phyloP scores from a whole-genome alignment of 2,797 vertebrate species.

The Pseudochirops corinnae region DNA sequence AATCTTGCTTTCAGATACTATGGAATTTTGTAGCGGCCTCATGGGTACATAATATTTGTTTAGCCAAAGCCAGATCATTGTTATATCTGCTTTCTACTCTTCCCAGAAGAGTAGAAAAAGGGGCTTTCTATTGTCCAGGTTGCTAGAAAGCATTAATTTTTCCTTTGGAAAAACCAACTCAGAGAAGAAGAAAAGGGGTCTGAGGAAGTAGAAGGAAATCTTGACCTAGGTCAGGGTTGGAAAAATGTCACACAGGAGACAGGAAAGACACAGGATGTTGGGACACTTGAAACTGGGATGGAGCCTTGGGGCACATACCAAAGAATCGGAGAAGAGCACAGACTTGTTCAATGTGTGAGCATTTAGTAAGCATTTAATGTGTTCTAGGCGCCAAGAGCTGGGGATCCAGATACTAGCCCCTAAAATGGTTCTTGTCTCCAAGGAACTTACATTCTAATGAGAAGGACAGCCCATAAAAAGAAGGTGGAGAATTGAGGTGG shows the following conservation, averaged over 20 bases:
- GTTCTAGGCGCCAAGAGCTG: not conserved
- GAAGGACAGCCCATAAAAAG: not conserved
- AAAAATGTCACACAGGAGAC: not conserved
- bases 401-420: not conserved
- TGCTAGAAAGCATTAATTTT: not conserved
- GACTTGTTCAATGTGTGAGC: not conserved
- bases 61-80: not conserved
- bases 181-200: not conserved
- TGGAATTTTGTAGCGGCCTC: not conserved
- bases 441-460: not conserved
- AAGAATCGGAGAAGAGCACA: not conserved
- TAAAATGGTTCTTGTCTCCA: not conserved
- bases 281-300: not conserved
- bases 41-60: not conserved
- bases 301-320: not conserved
- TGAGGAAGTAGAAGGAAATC: not conserved
- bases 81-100: not conserved
- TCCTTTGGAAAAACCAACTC: not conserved
- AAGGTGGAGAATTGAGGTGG: not conserved
- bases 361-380: not conserved
- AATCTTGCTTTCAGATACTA: not conserved
- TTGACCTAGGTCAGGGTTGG: not conserved
- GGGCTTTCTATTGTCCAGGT: not conserved
- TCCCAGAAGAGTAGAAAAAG: not conserved
- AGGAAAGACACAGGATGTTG: not conserved